Base-by-base conservation (phyloP, 2,888 invertebrate species). In the Agonopterix arenella region DNA sequence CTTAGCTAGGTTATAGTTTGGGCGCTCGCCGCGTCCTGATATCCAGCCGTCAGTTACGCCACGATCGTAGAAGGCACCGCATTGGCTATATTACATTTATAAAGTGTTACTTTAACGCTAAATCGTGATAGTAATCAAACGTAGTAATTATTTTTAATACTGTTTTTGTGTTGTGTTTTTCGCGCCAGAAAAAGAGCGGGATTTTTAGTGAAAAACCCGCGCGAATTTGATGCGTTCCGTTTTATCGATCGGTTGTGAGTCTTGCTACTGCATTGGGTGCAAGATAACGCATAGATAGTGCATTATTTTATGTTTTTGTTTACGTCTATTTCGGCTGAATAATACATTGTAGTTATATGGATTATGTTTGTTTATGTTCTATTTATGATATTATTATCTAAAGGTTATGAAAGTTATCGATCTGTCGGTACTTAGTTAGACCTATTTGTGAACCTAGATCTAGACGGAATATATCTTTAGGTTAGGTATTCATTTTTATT, bases 1-100 rank as follows among this genome's bases (percentile, higher is more conserved):
- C 65, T 80, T 11, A 68, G 80, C 79, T 81, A 82, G 82, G 79
- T 83, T 84, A 84, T 84, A 85, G 80, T 81, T 82, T 77, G 69
- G 75, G 74, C 77, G 78, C 16, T 11, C 28, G 28, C 40, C 76
- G 70, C 72, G 71, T 71, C 70, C 73, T 70, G 76, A 77, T 76
- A 75, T 76, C 76, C 66, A 71, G 73, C 73, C 72, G 73, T 72
- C 80, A 81, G 84, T 84, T 74, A 77, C 77, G 76, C 80, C 73
- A 71, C 75, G 80, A 70, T 62, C 80, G 75, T 76, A 80, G 69
- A 70, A 72, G 68, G 73, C 70, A 81, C 62, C 74, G 74, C 76
- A 73, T 76, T 45, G 9, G 10, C 38, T 45, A 18, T 40, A 11
- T 38, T 40, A 5, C 76, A 68, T 53, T 13, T 56, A 54, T 54